Percentiles rank a stretch among this genome's conserved stretches.
Conservation (phyloP, 1,140 invertebrate genomes). For the Pogonus chalceus region DNA sequence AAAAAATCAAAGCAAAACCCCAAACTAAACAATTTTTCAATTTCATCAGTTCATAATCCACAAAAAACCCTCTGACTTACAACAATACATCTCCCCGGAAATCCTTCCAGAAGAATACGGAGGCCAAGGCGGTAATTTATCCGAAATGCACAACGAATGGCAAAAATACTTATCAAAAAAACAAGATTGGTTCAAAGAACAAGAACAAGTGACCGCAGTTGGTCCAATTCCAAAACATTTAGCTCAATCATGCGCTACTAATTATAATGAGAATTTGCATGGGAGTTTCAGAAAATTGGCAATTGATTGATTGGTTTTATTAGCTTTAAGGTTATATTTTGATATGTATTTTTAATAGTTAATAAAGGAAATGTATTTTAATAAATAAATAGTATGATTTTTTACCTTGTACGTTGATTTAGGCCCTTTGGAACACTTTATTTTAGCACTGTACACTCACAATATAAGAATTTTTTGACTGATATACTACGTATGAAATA, state of each 20-base stretch:
- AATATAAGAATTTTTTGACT: no score
- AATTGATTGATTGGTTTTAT: conserved; percentile 22
- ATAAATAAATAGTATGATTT: no score
- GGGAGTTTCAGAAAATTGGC: conserved; percentile 22
- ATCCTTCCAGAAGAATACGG: conserved; percentile 27
- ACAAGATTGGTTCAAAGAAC: conserved; percentile 20
- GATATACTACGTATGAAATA: no score
- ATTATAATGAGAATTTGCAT: conserved; percentile 11
- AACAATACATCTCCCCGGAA: conserved; percentile 21
- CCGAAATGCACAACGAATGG: conserved; percentile 19
- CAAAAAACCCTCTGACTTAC: conserved; percentile 18
- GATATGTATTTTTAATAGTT: no score
- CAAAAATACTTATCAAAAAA: conserved; percentile 18
- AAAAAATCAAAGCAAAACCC: no score
- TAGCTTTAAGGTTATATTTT: no score
- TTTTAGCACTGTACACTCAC: no score
- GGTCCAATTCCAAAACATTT: conserved; percentile 13
- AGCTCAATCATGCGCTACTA: conserved; percentile 1
- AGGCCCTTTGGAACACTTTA: no score
- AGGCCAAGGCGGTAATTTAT: conserved; percentile 20
- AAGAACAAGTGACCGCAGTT: conserved; percentile 19
- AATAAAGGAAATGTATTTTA: no score
- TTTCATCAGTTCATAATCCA: conserved; percentile 30
- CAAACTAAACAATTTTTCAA: no score
- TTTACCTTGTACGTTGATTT: no score